Conservation (phyloP, 2,797 vertebrate species). For the Ibycter americanus region DNA sequence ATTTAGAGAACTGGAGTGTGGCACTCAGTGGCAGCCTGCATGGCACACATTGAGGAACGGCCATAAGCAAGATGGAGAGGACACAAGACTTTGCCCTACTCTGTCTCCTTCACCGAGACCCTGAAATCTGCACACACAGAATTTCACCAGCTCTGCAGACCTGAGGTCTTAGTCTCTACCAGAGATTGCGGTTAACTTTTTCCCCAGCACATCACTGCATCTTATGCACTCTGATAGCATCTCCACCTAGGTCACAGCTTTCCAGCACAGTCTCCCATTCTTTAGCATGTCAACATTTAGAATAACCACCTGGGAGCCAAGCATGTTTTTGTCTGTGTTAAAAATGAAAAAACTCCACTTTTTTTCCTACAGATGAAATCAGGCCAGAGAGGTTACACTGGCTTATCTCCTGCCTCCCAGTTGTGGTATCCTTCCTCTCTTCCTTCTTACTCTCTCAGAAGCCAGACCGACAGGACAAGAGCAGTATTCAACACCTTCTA, state of each 20-base stretch:
- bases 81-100: background rate
- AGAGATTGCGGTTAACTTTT: background rate
- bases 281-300: background rate
- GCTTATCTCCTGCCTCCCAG: background rate
- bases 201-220: background rate
- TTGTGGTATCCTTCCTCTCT: background rate
- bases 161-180: background rate
- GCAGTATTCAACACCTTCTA: background rate
- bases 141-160: background rate
- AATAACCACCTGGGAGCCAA: background rate
- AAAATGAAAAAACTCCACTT: background rate
- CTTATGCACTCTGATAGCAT: background rate
- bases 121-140: background rate
- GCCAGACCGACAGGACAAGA: background rate
- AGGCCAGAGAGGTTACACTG: background rate
- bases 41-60: accelerated
- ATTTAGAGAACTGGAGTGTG: background rate
- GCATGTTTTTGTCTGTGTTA: background rate
- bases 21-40: background rate
- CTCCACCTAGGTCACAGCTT: background rate
- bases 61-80: background rate
- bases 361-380: background rate
- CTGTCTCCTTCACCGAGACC: background rate
- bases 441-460: background rate
- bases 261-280: background rate